Conservation (phyloP, 2,888 invertebrate species). For the Mimas tiliae region DNA sequence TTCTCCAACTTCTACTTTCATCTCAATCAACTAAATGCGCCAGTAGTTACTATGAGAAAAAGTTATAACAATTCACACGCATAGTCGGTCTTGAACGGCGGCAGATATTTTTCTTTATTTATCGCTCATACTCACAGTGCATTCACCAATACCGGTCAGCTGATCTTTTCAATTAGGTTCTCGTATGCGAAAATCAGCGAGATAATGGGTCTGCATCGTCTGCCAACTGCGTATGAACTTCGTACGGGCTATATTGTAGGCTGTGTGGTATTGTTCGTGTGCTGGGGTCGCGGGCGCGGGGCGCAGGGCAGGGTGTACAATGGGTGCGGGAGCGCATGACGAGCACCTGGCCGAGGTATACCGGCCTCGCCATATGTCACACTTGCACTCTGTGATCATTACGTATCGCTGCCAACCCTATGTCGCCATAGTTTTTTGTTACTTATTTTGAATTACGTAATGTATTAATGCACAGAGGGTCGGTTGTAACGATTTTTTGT, state of each 20-base stretch:
- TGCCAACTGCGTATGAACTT: conserved; percentile 32
- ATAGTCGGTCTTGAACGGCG: conserved; percentile 1
- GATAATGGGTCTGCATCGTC: conserved; percentile 42
- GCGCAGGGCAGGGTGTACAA: conserved; percentile 56
- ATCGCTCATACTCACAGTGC: conserved; percentile 6
- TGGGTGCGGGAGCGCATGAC: conserved; percentile 83
- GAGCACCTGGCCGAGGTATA: conserved; percentile 79
- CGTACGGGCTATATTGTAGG: conserved; percentile 10
- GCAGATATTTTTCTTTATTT: not conserved
- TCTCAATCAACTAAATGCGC: conserved; percentile 7
- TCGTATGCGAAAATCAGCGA: conserved; percentile 42
- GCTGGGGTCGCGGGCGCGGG: conserved; percentile 58
- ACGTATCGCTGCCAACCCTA: conserved; percentile 27
- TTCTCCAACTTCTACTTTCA: not conserved
- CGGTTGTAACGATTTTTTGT: conserved; percentile 20
- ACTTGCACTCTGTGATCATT: conserved; percentile 36
- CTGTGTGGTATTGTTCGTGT: conserved; percentile 57
- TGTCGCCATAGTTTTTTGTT: conserved; percentile 12
- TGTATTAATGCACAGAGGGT: not conserved
- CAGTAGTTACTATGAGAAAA: conserved; percentile 3
- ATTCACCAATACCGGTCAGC: conserved; percentile 16
- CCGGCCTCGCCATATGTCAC: conserved; percentile 81
- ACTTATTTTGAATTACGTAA: conserved; percentile 25
- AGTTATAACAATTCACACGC: not conserved
- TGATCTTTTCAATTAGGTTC: conserved; percentile 25